Evolutionary conservation across 2,797 vertebrate species (phyloP), one percentile per base, ranked within the genome.

Genomic region (Sciurus vulgaris): DNA sequence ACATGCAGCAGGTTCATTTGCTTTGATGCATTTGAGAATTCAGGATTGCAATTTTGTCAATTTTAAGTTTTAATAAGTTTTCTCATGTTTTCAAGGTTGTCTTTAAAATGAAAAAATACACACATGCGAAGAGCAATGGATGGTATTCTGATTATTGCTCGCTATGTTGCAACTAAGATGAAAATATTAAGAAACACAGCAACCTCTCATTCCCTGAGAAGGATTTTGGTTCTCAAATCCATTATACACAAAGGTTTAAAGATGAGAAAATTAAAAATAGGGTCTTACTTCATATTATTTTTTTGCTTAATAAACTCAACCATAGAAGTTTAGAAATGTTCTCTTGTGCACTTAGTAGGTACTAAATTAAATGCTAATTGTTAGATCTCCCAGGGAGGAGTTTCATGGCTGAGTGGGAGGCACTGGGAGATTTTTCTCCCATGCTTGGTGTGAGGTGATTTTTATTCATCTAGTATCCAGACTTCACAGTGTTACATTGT

Each of bases 21-120:
- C 86, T 96, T 88, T 67, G 51, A 59, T 59, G 59, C 65, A 63
- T 89, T 77, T 14, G 70, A 89, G 93, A 89, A 41, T 28, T 91
- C 35, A 30, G 88, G 33, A 67, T 73, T 15, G 14, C 30, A 54
- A 1, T 78, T 92, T 86, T 76, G 73, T 54, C 89, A 63, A 7
- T 73, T 93, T 93, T 44, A 65, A 74, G 26, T 91, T 88, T 94
- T 95, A 95, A 33, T 74, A 91, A 63, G 35, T 88, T 93, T 96
- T 70, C 35, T 92, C 47, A 67, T 56, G 11, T 92, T 91, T 92
- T 72, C 28, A 10, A 33, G 79, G 35, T 41, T 86, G 69, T 54
- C 47, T 87, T 69, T 95, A 82, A 79, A 89, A 93, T 91, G 82
- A 82, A 89, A 85, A 76, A 61, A 54, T n/a, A 22, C 8, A n/a